phyloP scores from a whole-genome alignment of 2,797 vertebrate genomes.

The Leptodactylus fallax region DNA sequence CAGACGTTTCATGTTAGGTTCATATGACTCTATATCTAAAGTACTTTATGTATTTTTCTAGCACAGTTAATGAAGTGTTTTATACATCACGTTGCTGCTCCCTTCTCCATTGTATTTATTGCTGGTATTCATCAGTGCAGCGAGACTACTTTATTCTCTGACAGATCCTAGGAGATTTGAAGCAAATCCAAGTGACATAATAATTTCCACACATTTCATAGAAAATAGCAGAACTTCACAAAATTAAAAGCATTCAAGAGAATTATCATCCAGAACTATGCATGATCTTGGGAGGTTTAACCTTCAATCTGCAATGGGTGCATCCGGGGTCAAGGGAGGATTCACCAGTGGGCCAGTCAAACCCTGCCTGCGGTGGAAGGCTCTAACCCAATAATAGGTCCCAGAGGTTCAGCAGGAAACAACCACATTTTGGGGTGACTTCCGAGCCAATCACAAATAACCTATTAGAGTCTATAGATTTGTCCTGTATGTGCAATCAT shows the following conservation, averaged over 20 bases:
- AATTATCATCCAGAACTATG: background rate
- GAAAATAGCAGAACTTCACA: conserved; percentile 13
- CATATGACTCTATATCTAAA: background rate
- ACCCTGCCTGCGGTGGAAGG: background rate
- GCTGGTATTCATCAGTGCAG: conserved; percentile 17
- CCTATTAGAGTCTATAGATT: too few relatives aligned
- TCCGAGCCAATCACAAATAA: too few relatives aligned
- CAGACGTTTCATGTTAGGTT: background rate
- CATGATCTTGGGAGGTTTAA: background rate
- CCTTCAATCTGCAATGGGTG: background rate
- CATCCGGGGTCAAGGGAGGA: background rate
- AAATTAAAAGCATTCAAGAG: conserved; percentile 28
- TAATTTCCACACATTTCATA: conserved; percentile 37
- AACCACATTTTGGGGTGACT: too few relatives aligned
- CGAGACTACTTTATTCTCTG: conserved; percentile 17
- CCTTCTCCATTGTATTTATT: conserved; percentile 31
- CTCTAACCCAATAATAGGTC: background rate
- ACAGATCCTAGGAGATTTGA: conserved; percentile 39
- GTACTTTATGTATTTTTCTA: conserved; percentile 37
- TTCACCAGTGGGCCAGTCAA: background rate
- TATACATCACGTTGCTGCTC: conserved; percentile 18
- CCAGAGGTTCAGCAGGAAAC: too few relatives aligned
- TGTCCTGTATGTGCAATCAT: too few relatives aligned
- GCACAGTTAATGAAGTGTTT: conserved; percentile 13
- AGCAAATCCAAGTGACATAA: conserved; percentile 50